These are phyloP conservation scores for Drosophila ironensis DNA, from an alignment of 1,140 invertebrate genomes.

Conservation along the genomic window DNA sequence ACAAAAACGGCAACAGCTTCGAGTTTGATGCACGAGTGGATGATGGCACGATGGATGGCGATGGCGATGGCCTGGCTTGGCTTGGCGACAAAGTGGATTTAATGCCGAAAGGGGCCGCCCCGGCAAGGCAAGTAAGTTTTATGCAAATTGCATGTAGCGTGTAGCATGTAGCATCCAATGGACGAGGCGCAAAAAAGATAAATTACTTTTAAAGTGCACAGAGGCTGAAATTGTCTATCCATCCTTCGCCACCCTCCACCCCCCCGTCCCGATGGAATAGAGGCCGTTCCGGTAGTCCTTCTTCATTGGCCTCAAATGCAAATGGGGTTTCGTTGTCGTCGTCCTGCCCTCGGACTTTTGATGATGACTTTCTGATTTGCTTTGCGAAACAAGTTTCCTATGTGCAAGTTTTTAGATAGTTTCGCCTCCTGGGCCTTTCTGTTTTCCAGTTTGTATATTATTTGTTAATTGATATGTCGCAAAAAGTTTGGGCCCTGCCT, in stretches of 20 bases:
- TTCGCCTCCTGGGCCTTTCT: slow-evolving; percentile 54
- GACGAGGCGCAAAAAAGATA: slow-evolving; percentile 59
- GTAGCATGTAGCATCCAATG: not conserved
- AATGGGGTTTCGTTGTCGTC: slow-evolving; percentile 40
- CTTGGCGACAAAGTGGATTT: slow-evolving; percentile 68
- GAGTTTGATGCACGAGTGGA: slow-evolving; percentile 27
- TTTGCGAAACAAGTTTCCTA: slow-evolving; percentile 63
- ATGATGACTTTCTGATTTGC: slow-evolving; percentile 78
- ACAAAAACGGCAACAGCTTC: slow-evolving; percentile 28
- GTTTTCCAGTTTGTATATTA: slow-evolving; percentile 70
- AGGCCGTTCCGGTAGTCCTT: slow-evolving; percentile 14
- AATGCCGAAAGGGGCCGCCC: slow-evolving; percentile 58
- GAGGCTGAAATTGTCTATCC: slow-evolving; percentile 31
- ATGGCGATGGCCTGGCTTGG: no score
- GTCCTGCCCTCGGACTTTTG: slow-evolving; percentile 45
- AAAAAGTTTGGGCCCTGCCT: slow-evolving; percentile 49
- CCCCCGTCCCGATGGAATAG: not conserved
- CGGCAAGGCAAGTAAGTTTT: slow-evolving; percentile 72
- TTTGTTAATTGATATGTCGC: slow-evolving; percentile 77
- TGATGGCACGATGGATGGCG: no score
- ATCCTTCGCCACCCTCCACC: not conserved
- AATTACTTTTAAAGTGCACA: slow-evolving; percentile 76
- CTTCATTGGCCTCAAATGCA: slow-evolving; percentile 60
- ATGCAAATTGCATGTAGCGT: slow-evolving; percentile 72
- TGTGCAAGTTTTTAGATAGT: slow-evolving; percentile 46